Evolutionary conservation across 2,113 vertebrate species (phyloP), one percentile per base, ranked within the genome.

Genomic region (Pagrus major): DNA sequence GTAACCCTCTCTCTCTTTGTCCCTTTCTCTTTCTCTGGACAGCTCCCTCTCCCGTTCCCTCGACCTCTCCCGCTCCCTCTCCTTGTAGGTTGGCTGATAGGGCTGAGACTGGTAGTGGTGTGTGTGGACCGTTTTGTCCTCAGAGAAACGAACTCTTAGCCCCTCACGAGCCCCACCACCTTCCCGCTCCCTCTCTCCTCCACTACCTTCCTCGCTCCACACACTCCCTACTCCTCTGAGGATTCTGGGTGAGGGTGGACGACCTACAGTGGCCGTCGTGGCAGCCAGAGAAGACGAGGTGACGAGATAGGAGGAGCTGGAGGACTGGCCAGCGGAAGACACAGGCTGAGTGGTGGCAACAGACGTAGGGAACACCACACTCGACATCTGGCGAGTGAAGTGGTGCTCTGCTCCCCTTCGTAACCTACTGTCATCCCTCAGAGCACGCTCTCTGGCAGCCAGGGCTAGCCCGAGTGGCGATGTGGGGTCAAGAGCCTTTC

Each of bases 391-490:
- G 8, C 88, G 81, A 9, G 71, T 92, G 18, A 95, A 95, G 47
- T 94, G 93, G 71, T 95, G 96, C 27, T 96, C 94, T 3, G 91
- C 6, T 66, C 92, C 91, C 60, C 93, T 91, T 59, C 95, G 90
- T 44, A 94, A 80, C 67, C 95, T 87, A 25, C 91, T 92, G 71
- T 96, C 95, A 66, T 97, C 97, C 81, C 97, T 96, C 71, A 97
- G 92, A 31, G 97, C 96, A 6, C 96, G 94, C 84, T 97, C 96
- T 25, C 97, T 91, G 71, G 97, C 97, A 3, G 96, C 97, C 90
- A 98, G 91, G 6, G 97, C 97, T 41, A 98, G 94, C 23, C 96
- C 97, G n/a, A 97, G 92, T 0, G 97, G 96, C 0, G 97, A 97
- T 1, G 95, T 94, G 2, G 97, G 97, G 81, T 98, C 97, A 16